Conservation (phyloP, 2,113 vertebrate genomes). For the Emberiza fucata region DNA sequence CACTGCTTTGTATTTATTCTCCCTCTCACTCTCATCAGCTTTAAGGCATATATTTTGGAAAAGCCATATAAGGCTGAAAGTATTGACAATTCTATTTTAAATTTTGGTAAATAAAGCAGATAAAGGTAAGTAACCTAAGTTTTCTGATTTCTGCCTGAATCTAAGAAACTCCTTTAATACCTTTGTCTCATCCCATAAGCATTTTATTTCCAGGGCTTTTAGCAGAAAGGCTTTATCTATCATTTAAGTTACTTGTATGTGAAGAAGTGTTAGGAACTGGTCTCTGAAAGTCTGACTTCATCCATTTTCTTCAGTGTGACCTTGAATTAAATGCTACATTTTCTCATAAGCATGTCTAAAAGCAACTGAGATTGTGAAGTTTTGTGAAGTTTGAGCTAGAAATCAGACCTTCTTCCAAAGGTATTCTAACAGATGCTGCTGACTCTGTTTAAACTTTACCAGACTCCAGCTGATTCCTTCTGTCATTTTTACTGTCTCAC, state of each 20-base stretch:
- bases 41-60: neutral
- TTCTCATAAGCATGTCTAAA: neutral
- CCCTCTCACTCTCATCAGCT: neutral
- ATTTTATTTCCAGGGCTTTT: neutral
- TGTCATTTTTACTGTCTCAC: slow-evolving; percentile 4
- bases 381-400: neutral
- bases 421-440: neutral
- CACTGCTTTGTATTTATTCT: neutral
- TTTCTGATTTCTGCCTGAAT: neutral
- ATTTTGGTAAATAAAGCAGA: neutral
- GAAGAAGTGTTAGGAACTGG: neutral
- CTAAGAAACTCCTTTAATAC: neutral
- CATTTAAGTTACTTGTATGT: neutral
- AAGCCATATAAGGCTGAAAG: neutral
- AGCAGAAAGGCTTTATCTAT: neutral
- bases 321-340: neutral
- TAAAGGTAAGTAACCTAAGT: neutral
- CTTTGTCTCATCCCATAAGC: neutral
- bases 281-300: neutral
- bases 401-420: neutral
- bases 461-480: slow-evolving; percentile 49
- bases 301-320: neutral
- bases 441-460: neutral
- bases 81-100: neutral
- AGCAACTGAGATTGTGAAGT: neutral